Conservation (phyloP, 2,888 invertebrate genomes). For the Drosophila subquinaria region DNA sequence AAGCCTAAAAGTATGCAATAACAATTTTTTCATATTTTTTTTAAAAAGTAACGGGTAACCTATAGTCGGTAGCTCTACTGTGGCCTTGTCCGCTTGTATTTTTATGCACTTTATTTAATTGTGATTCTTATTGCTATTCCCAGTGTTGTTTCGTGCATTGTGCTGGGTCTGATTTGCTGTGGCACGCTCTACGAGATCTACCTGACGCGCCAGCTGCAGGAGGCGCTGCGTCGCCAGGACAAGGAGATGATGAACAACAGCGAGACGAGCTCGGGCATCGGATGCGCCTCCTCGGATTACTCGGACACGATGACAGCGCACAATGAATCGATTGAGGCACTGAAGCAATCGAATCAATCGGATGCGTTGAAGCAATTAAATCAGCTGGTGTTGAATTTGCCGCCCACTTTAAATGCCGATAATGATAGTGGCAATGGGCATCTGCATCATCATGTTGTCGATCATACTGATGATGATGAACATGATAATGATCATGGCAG, state of each 20-base stretch:
- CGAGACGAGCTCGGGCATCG: constrained; percentile 86
- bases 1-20: no score
- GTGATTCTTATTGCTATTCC: neutral
- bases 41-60: no score
- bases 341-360: constrained; percentile 55
- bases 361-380: constrained; percentile 83
- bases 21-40: no score
- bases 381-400: constrained; percentile 84
- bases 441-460: constrained; percentile 49
- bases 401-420: constrained; percentile 83
- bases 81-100: no score
- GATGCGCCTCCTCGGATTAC: constrained; percentile 86
- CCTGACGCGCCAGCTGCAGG: constrained; percentile 78
- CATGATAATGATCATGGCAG: constrained; percentile 36
- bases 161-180: constrained; percentile 87
- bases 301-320: constrained; percentile 82
- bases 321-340: constrained; percentile 56
- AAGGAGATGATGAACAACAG: constrained; percentile 85
- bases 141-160: constrained; percentile 87
- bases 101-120: no score
- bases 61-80: no score
- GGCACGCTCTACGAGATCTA: constrained; percentile 91
- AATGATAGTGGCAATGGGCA: constrained; percentile 82
- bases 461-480: constrained; percentile 34
- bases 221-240: constrained; percentile 82